Evolutionary conservation across 1,140 invertebrate species (phyloP), one percentile per base, ranked within the genome.

Genomic region (Drosophila nannoptera): DNA sequence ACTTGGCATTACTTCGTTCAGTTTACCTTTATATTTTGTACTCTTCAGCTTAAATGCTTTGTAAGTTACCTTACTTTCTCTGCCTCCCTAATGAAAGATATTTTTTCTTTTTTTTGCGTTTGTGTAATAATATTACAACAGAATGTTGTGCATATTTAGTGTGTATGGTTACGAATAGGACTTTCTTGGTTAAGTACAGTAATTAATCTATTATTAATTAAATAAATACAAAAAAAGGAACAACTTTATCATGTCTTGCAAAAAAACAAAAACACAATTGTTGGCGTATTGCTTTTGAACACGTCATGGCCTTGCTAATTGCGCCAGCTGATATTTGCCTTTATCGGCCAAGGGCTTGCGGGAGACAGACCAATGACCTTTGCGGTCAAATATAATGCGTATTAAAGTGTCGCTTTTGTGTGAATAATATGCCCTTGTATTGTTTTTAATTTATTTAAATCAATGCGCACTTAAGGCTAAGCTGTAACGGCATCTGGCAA

Each of bases 181-280:
- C 69, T 80, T 76, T 84, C 81, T 84, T 64, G 80, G 81, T 84
- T 84, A 84, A 84, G 80, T 84, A 84, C 61, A 78, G 73, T 84
- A 84, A 84, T 86, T 84, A 84, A 84, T 84, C 80, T 84, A 84
- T 80, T 84, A 84, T 80, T 80, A 84, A 86, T 70, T 86, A 86
- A 86, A 84, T 75, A 84, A 86, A 83, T 82, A 77, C 48, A 65
- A 73, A 54, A 64, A 33, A 50, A 45, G 8, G 66, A 68, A 35
- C 69, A 36, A 45, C 16, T 22, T 55, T 55, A 56, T 22, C 59
- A 63, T 54, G 35, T 69, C 35, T 33, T 46, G 54, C 43, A 60
- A 50, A 53, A 35, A 52, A 50, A 48, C 12, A 14, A 16, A 29
- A 31, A 46, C 4, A 29, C 4, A 46, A 4, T 22, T 46, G n/a